Conservation (phyloP, 2,797 vertebrate species). For the Choloepus didactylus region DNA sequence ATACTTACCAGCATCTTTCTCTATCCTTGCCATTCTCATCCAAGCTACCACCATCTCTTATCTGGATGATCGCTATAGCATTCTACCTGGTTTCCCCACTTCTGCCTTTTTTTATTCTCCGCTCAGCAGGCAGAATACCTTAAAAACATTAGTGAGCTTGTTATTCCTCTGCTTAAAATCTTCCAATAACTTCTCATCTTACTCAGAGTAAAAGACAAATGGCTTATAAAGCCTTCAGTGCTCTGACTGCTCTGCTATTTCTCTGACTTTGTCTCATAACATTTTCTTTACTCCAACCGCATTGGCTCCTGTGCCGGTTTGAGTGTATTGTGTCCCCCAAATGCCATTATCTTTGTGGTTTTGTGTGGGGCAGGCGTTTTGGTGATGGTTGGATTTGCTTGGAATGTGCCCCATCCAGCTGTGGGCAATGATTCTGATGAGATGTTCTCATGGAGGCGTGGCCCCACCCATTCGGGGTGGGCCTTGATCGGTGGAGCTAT, state of each 20-base stretch:
- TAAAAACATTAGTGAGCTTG: background rate
- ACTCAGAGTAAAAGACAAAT: background rate
- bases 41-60: background rate
- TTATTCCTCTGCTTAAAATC: background rate
- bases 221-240: background rate
- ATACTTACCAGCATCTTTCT: background rate
- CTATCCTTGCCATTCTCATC: background rate
- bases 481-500: too few species aligned
- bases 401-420: too few species aligned
- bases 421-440: too few species aligned
- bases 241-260: background rate
- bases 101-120: conserved; percentile 17
- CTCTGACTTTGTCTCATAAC: background rate
- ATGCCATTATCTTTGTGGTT: too few species aligned
- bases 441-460: too few species aligned
- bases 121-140: background rate
- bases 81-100: background rate
- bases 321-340: too few species aligned
- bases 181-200: background rate
- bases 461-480: too few species aligned
- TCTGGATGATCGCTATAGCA: background rate
- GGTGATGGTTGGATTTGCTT: too few species aligned
- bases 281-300: background rate
- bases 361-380: too few species aligned
- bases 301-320: background rate